These are phyloP conservation scores for Neogale vison DNA, from an alignment of 2,113 vertebrate species.

Conservation along the genomic window DNA sequence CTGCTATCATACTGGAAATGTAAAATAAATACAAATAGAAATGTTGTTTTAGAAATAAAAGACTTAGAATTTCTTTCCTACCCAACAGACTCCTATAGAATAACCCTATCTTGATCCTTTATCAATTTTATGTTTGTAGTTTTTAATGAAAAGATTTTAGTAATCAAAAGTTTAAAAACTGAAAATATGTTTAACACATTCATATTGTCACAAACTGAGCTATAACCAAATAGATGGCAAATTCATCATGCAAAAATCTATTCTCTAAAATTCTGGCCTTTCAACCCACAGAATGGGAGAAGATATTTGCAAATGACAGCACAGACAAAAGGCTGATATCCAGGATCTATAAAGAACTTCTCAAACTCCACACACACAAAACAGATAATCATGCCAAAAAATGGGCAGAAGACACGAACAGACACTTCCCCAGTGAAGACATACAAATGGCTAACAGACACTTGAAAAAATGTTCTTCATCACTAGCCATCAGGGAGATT, in stretches of 20 bases:
- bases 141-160: constrained; percentile 25
- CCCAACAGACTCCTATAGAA: background rate
- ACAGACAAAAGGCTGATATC: too few species aligned
- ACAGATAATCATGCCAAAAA: too few species aligned
- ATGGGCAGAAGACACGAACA: too few species aligned
- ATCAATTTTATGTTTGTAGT: background rate
- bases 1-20: background rate
- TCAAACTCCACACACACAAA: too few species aligned
- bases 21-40: background rate
- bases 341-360: too few species aligned
- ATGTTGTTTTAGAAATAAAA: constrained; percentile 37
- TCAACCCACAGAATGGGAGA: too few species aligned
- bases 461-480: too few species aligned
- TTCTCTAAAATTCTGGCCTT: background rate
- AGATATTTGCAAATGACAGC: too few species aligned
- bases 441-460: too few species aligned
- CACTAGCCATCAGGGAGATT: too few species aligned
- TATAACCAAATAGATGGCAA: constrained; percentile 15
- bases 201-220: background rate
- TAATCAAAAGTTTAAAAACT: constrained; percentile 22
- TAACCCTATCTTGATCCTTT: background rate
- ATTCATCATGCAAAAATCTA: background rate
- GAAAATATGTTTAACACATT: constrained; percentile 12
- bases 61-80: background rate
- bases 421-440: too few species aligned